Percentiles rank a stretch among this genome's conserved stretches.
phyloP scores from a whole-genome alignment of 2,797 vertebrate species.

The Tragopan temminckii region DNA sequence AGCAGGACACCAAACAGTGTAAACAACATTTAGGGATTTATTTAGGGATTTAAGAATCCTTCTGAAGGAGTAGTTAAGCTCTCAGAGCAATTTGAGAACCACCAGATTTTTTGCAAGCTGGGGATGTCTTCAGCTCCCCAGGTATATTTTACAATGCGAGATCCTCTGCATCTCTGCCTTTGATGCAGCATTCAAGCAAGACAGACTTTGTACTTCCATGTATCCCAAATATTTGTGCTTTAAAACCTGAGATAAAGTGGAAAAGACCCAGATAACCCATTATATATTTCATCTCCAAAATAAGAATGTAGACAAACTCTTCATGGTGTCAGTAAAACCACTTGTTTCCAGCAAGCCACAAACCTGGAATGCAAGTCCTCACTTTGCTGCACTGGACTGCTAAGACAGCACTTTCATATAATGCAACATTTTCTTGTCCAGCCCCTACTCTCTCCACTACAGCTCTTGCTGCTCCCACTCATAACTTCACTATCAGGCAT shows the following conservation, averaged over 20 bases:
- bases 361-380: background rate
- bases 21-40: background rate
- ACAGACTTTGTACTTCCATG: background rate
- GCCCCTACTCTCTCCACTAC: background rate
- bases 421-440: rapidly evolving
- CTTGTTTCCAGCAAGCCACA: background rate
- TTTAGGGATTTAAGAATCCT: background rate
- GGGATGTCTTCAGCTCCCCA: background rate
- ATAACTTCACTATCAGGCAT: background rate
- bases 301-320: background rate
- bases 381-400: rapidly evolving
- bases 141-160: background rate
- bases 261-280: background rate
- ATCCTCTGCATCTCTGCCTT: background rate
- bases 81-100: background rate
- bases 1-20: background rate
- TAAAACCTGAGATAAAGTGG: background rate
- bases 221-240: background rate
- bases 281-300: background rate
- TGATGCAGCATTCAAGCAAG: background rate
- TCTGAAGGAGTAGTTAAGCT: background rate
- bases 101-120: background rate
- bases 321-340: background rate
- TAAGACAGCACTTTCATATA: background rate
- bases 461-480: background rate